Conservation (phyloP, 64 coral and sea anemone species). For the Dendrophyllia cribrosa region DNA sequence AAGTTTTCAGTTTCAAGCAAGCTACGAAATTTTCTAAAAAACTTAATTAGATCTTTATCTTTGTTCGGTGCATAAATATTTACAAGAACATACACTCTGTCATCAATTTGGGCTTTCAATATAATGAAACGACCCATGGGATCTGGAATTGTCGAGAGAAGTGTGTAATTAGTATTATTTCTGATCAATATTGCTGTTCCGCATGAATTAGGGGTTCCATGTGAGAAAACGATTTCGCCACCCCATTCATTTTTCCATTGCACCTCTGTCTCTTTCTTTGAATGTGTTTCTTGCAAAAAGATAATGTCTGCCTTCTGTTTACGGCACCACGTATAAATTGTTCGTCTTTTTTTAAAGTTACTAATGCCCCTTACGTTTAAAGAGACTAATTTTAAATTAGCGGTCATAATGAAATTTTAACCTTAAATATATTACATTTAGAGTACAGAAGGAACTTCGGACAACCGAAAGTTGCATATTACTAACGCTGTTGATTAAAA, state of each 20-base stretch:
- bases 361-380: neutral
- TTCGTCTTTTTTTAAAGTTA: neutral
- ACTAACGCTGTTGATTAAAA: neutral
- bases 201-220: too few relatives aligned
- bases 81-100: neutral
- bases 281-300: too few relatives aligned
- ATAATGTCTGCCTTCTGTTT: too few relatives aligned
- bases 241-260: neutral
- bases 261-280: neutral
- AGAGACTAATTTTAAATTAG: neutral
- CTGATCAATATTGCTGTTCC: too few relatives aligned
- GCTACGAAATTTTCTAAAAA: neutral
- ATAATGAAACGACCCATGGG: too few relatives aligned
- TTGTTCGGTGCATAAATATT: too few relatives aligned
- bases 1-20: neutral
- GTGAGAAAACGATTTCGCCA: neutral
- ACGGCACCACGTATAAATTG: neutral
- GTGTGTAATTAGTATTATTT: too few relatives aligned
- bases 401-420: neutral
- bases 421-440: too few relatives aligned
- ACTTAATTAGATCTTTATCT: slow-evolving; percentile 18
- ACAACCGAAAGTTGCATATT: neutral
- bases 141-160: too few relatives aligned
- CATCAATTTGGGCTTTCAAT: too few relatives aligned
- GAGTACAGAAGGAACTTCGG: neutral